phyloP scores from a whole-genome alignment of 2,888 invertebrate species.

The Macrosiphum euphorbiae region DNA sequence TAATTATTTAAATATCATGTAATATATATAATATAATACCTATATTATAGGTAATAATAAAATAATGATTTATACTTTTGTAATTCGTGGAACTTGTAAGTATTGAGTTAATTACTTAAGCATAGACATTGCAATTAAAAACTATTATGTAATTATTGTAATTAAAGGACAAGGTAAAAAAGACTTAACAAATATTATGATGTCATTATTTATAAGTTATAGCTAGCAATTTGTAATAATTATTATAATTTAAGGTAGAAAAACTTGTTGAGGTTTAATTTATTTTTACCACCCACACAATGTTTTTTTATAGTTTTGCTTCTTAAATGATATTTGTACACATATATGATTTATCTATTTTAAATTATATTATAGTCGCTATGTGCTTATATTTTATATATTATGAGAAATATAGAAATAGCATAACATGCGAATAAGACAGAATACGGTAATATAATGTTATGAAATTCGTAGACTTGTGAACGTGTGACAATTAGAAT shows the following conservation, averaged over 20 bases:
- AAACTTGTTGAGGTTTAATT: not conserved
- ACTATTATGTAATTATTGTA: conserved; percentile 2
- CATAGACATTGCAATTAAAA: not conserved
- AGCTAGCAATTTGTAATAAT: not conserved
- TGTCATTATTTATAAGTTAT: conserved; percentile 17
- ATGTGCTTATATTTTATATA: not conserved
- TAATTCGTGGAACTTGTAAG: not conserved
- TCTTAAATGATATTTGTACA: not conserved
- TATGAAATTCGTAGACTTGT: not conserved
- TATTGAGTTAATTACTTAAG: conserved; percentile 10
- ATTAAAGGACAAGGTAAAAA: not conserved
- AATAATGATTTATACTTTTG: not conserved
- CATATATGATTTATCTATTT: not conserved
- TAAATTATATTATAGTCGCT: not conserved
- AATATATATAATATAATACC: not conserved
- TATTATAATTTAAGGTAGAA: conserved; percentile 1
- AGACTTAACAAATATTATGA: not conserved
- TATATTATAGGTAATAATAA: not conserved
- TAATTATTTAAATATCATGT: not conserved
- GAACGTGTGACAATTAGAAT: not conserved
- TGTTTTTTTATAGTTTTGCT: not conserved
- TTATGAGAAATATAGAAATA: not conserved
- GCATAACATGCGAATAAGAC: not conserved
- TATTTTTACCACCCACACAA: not conserved
- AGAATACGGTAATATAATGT: not conserved